phyloP scores from a whole-genome alignment of 2,113 vertebrate species.

The Bolborhynchus lineola region DNA sequence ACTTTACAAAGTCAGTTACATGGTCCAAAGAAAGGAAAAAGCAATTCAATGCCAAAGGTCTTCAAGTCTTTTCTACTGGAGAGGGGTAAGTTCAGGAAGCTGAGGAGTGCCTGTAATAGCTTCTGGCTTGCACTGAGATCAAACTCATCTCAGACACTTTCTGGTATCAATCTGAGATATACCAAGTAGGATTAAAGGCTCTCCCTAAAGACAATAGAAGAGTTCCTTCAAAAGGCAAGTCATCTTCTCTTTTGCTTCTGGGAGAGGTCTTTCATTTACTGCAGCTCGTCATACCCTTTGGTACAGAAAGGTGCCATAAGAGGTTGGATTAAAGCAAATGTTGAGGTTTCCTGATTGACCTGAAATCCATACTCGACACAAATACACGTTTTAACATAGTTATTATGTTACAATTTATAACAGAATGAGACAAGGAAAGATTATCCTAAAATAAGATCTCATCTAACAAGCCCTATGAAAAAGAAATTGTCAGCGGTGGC shows the following conservation, averaged over 20 bases:
- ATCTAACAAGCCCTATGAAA: background rate
- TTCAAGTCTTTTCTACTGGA: background rate
- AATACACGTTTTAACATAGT: background rate
- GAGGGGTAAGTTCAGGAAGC: background rate
- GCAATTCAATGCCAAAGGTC: background rate
- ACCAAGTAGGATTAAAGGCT: fast-evolving
- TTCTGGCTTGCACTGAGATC: background rate
- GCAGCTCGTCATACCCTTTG: fast-evolving
- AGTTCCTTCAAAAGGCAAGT: fast-evolving
- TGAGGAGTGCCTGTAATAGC: background rate
- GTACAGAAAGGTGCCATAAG: background rate
- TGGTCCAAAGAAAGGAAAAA: background rate
- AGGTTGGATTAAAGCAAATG: background rate
- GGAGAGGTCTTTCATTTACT: fast-evolving
- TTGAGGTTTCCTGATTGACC: background rate
- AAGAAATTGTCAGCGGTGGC: background rate
- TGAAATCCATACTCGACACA: background rate
- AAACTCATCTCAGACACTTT: background rate
- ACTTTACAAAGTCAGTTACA: fast-evolving
- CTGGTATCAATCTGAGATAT: background rate
- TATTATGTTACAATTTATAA: background rate
- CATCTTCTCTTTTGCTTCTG: background rate
- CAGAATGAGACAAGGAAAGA: background rate
- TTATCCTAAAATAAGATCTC: background rate
- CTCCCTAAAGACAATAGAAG: background rate